These are phyloP conservation scores for Crax fasciolata DNA, from an alignment of 2,797 vertebrate species.

Conservation along the genomic window DNA sequence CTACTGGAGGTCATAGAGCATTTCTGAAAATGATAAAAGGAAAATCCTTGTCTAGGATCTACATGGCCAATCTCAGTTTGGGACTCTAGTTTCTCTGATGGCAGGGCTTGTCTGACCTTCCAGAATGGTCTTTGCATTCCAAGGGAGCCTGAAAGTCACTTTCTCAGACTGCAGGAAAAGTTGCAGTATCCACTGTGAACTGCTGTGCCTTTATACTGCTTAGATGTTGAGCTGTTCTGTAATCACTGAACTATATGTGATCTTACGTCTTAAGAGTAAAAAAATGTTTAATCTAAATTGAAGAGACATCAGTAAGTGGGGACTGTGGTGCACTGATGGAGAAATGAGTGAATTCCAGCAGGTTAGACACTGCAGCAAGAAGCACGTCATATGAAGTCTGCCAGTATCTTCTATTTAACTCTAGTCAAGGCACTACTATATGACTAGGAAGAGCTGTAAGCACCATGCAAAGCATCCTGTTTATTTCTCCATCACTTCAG, in stretches of 20 bases:
- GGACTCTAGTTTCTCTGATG: background rate
- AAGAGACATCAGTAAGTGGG: background rate
- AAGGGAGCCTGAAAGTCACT: background rate
- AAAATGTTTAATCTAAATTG: constrained; percentile 13
- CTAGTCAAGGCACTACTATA: background rate
- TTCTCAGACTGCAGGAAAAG: background rate
- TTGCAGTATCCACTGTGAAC: fast-evolving
- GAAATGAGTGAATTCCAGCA: background rate
- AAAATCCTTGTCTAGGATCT: background rate
- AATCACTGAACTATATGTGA: background rate
- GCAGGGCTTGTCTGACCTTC: background rate
- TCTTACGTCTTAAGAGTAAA: background rate
- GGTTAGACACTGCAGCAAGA: background rate
- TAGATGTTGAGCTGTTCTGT: background rate
- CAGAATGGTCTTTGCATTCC: background rate
- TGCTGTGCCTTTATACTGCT: background rate
- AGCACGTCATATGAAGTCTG: background rate
- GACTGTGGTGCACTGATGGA: background rate
- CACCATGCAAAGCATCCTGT: background rate
- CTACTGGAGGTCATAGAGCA: background rate
- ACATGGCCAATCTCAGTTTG: background rate
- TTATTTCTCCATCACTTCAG: background rate
- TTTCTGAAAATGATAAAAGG: background rate
- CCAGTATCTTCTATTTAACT: background rate
- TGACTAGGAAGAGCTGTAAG: background rate